Conservation (phyloP, 1,140 invertebrate species). For the Drosophila nigrodunni region DNA sequence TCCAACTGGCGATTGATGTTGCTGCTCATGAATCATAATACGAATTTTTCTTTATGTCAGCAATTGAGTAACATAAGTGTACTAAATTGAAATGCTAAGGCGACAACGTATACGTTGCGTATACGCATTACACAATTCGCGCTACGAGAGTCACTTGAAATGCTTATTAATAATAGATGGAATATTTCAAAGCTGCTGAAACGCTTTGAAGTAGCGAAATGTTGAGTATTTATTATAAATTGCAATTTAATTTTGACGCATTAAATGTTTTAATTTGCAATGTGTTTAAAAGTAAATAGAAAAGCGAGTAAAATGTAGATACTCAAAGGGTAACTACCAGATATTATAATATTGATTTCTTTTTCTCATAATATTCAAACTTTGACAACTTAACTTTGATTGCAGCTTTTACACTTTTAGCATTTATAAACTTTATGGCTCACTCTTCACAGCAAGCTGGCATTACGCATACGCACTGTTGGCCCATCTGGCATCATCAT, state of each 20-base stretch:
- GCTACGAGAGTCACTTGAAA: neutral
- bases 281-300: no score
- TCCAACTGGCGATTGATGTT: conserved; percentile 23
- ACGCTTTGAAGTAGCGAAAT: conserved; percentile 3
- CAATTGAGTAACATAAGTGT: conserved; percentile 8
- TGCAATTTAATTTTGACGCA: neutral
- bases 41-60: conserved; percentile 8
- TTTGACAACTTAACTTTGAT: neutral
- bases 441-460: neutral
- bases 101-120: conserved; percentile 8
- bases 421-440: neutral
- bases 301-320: no score
- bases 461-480: conserved; percentile 46
- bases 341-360: no score
- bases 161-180: conserved; percentile 15
- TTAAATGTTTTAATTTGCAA: no score
- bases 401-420: neutral
- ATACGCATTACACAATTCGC: conserved; percentile 37
- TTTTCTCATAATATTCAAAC: neutral
- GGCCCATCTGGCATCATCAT: conserved; percentile 4
- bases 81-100: neutral
- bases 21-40: conserved; percentile 25
- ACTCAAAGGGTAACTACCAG: no score
- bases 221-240: neutral
- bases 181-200: conserved; percentile 4